Base-by-base conservation (phyloP, 1,140 invertebrate species). In the Cherax destructor region DNA sequence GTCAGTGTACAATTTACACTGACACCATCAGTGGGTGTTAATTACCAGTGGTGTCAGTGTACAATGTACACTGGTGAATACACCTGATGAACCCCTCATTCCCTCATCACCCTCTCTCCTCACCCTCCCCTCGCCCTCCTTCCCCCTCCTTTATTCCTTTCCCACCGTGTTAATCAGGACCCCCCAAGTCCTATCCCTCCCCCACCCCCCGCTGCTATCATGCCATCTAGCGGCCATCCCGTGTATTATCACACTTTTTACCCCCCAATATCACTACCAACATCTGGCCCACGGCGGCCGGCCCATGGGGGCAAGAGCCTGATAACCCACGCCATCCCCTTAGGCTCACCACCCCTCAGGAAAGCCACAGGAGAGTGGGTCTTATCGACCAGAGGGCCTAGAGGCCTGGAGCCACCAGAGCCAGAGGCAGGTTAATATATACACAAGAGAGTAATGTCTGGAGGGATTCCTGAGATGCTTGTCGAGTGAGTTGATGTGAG, bases 181-280 rank as follows among this genome's bases (percentile, higher is more conserved):
- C 30, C 30, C 30, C 30, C 30, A 41, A 41, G 30, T 41, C 30
- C 30, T 41, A 0, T 2, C 30, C 49, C 77, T 9, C 21, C 24
- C 50, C 41, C 50, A 77, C 77, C 16, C 56, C 52, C 77, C 86
- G 61, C 81, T 50, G 61, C 50, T 88, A 88, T 88, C 86, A 88
- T 24, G 86, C 77, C 77, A 88, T 88, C 86, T 88, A 69, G 24
- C 59, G 77, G 77, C 61, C 59, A 65, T 30, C 30, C 86, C 77
- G 47, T 49, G 56, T 80, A 88, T 88, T 88, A 88, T 88, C 86
- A 88, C 86, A 88, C 86, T 88, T 88, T 88, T 88, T 88, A 88
- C 77, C 86, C 30, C 30, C 72, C 30, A 72, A 59, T 88, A 88
- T 88, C 86, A 81, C 59, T 61, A 49, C 24, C 59, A 78, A 24